Conservation (phyloP, 2,797 vertebrate genomes). For the Thaleichthys pacificus region DNA sequence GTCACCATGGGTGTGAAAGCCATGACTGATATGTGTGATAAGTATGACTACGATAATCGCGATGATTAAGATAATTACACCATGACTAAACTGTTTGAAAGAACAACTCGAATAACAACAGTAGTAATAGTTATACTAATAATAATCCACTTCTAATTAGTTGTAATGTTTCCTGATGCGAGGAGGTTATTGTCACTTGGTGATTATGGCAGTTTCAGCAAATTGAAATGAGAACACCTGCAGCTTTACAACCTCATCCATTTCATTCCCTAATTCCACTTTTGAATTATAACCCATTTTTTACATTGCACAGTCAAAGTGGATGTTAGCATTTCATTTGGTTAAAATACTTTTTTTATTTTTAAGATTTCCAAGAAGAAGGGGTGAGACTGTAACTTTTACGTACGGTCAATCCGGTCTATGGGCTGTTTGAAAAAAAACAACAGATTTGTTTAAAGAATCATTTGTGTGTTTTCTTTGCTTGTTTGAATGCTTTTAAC, state of each 20-base stretch:
- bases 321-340: constrained; percentile 60
- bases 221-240: constrained; percentile 38
- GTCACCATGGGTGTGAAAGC: constrained; percentile 4
- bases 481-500: too few species aligned
- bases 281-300: constrained; percentile 46
- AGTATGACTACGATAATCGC: neutral
- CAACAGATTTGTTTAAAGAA: neutral
- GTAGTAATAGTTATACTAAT: constrained; percentile 7
- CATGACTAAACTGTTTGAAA: too few species aligned
- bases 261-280: constrained; percentile 44
- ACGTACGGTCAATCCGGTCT: constrained; percentile 49
- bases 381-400: constrained; percentile 23
- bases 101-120: neutral
- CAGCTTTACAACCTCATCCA: constrained; percentile 48
- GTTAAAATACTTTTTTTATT: too few species aligned
- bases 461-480: too few species aligned
- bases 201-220: neutral
- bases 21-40: neutral
- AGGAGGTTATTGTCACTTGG: constrained; percentile 3
- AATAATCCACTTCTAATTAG: neutral
- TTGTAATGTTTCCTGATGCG: constrained; percentile 33
- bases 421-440: constrained; percentile 13
- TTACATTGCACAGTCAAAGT: constrained; percentile 36
- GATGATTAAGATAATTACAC: too few species aligned
- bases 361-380: neutral